Base-by-base conservation (phyloP, 2,113 vertebrate genomes). In the Calonectris borealis region DNA sequence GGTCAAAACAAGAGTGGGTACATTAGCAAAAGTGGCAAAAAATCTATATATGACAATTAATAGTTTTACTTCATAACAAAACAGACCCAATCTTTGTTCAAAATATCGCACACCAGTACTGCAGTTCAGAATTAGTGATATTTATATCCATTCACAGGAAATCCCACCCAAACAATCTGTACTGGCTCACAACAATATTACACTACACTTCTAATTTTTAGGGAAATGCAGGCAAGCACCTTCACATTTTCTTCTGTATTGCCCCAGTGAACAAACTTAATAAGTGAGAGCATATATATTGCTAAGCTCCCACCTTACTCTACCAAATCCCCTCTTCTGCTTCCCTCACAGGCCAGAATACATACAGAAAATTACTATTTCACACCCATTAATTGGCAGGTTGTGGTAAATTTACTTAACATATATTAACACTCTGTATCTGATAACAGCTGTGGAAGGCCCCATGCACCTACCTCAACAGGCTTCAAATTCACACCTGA, bases 391-490 rank as follows among this genome's bases (percentile, higher is more conserved):
- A 49, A 44, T 3, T 36, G n/a, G 16, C 9, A 68, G 10, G 34
- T 44, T 69, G 13, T 48, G 7, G 22, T 25, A 62, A 78, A 58
- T 54, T 73, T 44, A 4, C 17, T 65, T 73, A 48, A 11, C 18
- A 54, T 8, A 2, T 68, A 31, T 19, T 31, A 64, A 48, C 9
- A 52, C 19, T 32, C 16, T 46, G 25, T 16, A 9, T 44, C 13
- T 24, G 29, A 1, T 38, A 65, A 51, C 10, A 70, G 32, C 32
- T 1, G 2, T 55, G 1, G 3, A 79, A 75, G 7, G 20, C 4
- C n/a, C 20, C 22, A 13, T 6, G 22, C 13, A 18, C 7, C 12
- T 70, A 18, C 7, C 12, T 70, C 51, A 51, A n/a, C 4, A 42
- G 26, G 25, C 8, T 71, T 44, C 40, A 61, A 3, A 49, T 42